Base-by-base conservation (phyloP, 2,113 vertebrate species). In the Prinia subflava region DNA sequence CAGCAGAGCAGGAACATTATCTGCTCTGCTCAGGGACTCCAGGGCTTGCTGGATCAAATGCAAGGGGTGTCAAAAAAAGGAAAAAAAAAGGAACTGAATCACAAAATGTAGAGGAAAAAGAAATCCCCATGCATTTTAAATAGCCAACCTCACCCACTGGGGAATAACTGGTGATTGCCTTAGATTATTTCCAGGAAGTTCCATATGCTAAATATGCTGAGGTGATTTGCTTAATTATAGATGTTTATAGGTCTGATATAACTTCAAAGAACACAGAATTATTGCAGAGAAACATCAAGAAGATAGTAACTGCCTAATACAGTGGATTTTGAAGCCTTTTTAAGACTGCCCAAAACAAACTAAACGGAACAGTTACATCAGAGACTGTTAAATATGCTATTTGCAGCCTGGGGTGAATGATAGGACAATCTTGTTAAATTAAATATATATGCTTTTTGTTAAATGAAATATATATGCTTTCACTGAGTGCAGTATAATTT, bases 401-500 rank as follows among this genome's bases (percentile, higher is more conserved):
- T 70, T 93, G 71, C 78, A 93, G 91, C 87, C 67, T 23, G 30
- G 42, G 47, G 87, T 70, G 88, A 92, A 94, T 35, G 78, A 70
- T 4, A 70, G 67, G 55, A 74, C 68, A 77, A 33, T 77, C 92
- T 81, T 65, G 68, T 86, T 90, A 79, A 85, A 90, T 79, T 46
- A 94, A 91, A 95, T 64, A 50, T 67, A 77, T 33, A 86, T 63
- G 49, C 49, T 83, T 76, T 75, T 52, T 59, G 52, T 83, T 80
- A 81, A 95, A 90, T 60, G 57, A 87, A 92, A 93, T 77, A 85
- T 55, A 76, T 65, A 50, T 50, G 76, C 30, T 92, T 94, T 80
- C 83, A 87, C 59, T 25, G 77, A 9, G 68, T 21, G 55, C 59
- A 62, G 67, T 31, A 20, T 47, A 83, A 93, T 75, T 90, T 20